Evolutionary conservation across 2,797 vertebrate genomes (phyloP).

Genomic region (Cirrhinus molitorella): DNA sequence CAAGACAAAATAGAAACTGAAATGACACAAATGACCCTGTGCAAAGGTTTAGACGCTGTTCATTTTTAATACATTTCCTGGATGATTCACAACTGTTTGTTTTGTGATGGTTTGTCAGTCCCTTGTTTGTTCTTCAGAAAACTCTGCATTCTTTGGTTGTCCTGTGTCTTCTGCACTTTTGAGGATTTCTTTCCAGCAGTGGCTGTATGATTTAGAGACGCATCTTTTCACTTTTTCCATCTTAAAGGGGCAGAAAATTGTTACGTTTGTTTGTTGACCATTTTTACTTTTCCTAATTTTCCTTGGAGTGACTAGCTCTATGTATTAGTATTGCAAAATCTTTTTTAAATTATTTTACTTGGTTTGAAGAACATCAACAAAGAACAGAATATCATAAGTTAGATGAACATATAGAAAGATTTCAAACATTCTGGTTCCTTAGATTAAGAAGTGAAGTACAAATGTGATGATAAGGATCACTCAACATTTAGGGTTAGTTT

Average conservation of each 20-base stretch:
- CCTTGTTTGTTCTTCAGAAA: neutral
- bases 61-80: neutral
- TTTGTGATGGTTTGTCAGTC: neutral
- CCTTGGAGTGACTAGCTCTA: neutral
- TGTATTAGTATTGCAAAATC: neutral
- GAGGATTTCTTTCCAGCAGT: neutral
- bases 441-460: neutral
- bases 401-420: too few species aligned
- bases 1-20: neutral
- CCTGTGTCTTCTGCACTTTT: neutral
- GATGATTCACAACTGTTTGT: neutral
- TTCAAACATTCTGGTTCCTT: neutral
- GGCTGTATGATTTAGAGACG: neutral
- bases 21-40: constrained; percentile 1
- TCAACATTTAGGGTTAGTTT: neutral
- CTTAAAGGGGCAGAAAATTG: neutral
- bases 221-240: neutral
- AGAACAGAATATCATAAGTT: neutral
- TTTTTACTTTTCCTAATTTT: neutral
- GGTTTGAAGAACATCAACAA: too few species aligned
- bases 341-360: neutral
- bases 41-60: neutral
- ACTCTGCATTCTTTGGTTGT: neutral
- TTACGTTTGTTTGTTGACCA: neutral
- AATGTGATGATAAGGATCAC: neutral